Conservation (phyloP, 2,113 vertebrate species). For the Buteo buteo region DNA sequence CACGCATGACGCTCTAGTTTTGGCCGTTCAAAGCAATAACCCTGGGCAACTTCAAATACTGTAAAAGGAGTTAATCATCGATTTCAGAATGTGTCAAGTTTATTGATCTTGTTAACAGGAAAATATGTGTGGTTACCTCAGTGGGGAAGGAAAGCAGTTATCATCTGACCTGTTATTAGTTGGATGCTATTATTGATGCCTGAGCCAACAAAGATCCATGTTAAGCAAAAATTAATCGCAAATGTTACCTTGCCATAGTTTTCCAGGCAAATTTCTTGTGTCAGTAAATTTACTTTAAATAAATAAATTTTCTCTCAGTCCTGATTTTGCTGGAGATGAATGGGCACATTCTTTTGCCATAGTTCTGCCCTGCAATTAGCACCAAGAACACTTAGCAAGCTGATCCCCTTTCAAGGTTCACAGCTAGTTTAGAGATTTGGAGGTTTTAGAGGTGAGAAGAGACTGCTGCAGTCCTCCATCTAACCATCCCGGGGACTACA, state of each 20-base stretch:
- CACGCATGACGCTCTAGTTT: conserved; percentile 16
- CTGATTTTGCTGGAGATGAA: neutral
- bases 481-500: neutral
- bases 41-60: conserved; percentile 37
- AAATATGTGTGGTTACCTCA: conserved; percentile 41
- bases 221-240: neutral
- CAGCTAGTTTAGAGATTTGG: neutral
- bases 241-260: neutral
- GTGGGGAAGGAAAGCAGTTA: conserved; percentile 27
- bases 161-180: neutral
- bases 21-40: conserved; percentile 40
- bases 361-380: neutral
- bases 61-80: conserved; percentile 72
- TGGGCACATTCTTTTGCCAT: neutral
- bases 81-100: conserved; percentile 75
- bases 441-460: neutral
- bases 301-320: neutral
- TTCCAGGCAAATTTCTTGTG: neutral
- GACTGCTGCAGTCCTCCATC: neutral
- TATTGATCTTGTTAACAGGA: conserved; percentile 79
- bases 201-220: neutral
- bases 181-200: neutral
- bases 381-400: neutral
- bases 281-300: neutral
- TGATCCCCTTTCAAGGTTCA: neutral